Base-by-base conservation (phyloP, 2,797 vertebrate genomes). In the Gambusia yucatana region DNA sequence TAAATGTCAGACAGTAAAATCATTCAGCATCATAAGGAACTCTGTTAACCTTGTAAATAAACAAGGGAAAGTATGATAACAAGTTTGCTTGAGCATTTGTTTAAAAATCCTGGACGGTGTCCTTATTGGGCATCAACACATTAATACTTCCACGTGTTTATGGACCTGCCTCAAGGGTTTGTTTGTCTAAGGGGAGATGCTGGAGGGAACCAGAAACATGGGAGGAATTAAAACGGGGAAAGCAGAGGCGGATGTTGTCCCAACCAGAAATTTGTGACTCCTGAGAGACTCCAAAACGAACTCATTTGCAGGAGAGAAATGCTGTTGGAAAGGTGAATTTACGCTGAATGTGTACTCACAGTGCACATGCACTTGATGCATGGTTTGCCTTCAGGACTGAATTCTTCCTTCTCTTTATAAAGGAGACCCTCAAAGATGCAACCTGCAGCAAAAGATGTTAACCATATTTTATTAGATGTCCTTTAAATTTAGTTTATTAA, bases 361-460 rank as follows among this genome's bases (percentile, higher is more conserved):
- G 96, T 94, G 93, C 98, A 99, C 80, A 95, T 96, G 86, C 98
- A 99, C 90, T 93, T 97, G 93, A 96, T 96, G 87, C 98, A 99
- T 77, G 96, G 96, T 91, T 96, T 96, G 63, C 96, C 97, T 92
- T 99, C 97, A 2, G 97, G 98, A 82, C 95, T 96, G 92, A 99
- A 99, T 90, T 98, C 97, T 87, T 98, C 97, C 84, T 95, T 97
- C 94, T 99, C 98, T 88, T 92, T 96, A 94, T 98, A 97, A 80
- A 97, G 95, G 59, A 93, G 96, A 16, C 97, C 98, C 94, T 98
- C 98, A 81, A 99, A 98, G 90, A 97, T 91, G 47, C 93, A 95
- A 59, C 88, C 93, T 93, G 86, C 14, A 52, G 55, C 13, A 3
- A 9, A 1, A 79, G 7, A 63, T 0, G 61, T 11, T 1, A 47